Percentiles rank a stretch among this genome's conserved stretches.
Conservation (phyloP, 2,113 vertebrate species). For the Sebastes fasciatus region DNA sequence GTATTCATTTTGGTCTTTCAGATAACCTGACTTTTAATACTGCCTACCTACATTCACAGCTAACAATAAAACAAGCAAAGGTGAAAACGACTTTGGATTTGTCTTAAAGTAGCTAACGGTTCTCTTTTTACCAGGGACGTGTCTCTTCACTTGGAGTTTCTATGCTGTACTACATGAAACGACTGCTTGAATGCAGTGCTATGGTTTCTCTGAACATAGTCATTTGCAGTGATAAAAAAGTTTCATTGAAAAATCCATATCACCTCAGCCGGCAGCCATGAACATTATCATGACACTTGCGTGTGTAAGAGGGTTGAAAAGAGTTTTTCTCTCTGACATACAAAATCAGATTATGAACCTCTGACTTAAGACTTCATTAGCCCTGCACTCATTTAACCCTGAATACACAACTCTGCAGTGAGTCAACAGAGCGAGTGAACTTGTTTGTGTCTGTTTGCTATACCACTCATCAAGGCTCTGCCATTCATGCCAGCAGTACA, state of each 20-base stretch:
- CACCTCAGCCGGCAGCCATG: conserved; percentile 26
- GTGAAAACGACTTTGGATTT: conserved; percentile 18
- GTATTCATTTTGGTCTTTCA: neutral
- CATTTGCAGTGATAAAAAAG: conserved; percentile 43
- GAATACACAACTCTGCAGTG: conserved; percentile 8
- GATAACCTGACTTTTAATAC: neutral
- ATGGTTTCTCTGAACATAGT: neutral
- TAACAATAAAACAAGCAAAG: neutral
- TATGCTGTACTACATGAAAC: neutral
- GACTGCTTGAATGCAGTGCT: conserved; percentile 1
- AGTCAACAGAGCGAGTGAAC: conserved; percentile 35
- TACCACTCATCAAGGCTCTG: conserved; percentile 48
- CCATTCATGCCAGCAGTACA: conserved; percentile 67
- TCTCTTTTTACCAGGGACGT: neutral
- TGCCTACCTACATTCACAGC: neutral
- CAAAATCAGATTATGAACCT: conserved; percentile 46
- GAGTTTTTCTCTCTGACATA: conserved; percentile 33
- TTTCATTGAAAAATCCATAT: conserved; percentile 45
- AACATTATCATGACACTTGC: conserved; percentile 38
- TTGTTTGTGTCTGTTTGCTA: conserved; percentile 40
- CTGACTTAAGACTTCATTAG: conserved; percentile 59
- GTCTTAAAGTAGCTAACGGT: neutral
- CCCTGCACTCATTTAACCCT: conserved; percentile 44
- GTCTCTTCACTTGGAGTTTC: neutral
- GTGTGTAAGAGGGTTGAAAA: conserved; percentile 28